These are phyloP conservation scores for Solenodon paradoxus DNA, from an alignment of 2,113 vertebrate genomes.

Conservation along the genomic window DNA sequence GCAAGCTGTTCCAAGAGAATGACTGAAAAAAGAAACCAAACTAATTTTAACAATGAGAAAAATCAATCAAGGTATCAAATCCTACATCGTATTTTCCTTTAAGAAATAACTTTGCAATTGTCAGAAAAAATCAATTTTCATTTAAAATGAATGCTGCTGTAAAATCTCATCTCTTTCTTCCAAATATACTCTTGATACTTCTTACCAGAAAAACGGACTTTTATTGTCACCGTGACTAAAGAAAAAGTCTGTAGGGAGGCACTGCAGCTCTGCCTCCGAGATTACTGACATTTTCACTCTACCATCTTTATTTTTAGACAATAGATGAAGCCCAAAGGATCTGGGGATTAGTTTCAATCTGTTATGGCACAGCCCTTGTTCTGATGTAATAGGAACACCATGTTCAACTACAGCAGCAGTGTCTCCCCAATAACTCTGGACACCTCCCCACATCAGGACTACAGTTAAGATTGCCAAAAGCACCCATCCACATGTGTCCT, in stretches of 20 bases:
- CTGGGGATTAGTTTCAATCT: not conserved
- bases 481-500: not conserved
- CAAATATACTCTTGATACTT: not conserved
- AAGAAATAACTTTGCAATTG: not conserved
- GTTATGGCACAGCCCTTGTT: not conserved
- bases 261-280: not conserved
- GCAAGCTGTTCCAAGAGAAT: not conserved
- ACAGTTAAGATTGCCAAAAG: not conserved
- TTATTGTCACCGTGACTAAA: not conserved
- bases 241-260: not conserved
- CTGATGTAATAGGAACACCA: not conserved
- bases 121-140: not conserved
- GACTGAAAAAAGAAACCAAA: not conserved
- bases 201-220: not conserved
- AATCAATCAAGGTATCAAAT: not conserved
- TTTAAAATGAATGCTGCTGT: conserved; percentile 8
- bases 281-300: not conserved
- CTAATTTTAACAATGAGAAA: conserved; percentile 4
- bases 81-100: not conserved
- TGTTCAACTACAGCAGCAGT: not conserved
- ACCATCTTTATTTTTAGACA: not conserved
- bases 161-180: not conserved
- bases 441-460: not conserved
- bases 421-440: not conserved
- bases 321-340: not conserved